Evolutionary conservation across 1,140 invertebrate species (phyloP).

Genomic region (Neuroterus valhalla): DNA sequence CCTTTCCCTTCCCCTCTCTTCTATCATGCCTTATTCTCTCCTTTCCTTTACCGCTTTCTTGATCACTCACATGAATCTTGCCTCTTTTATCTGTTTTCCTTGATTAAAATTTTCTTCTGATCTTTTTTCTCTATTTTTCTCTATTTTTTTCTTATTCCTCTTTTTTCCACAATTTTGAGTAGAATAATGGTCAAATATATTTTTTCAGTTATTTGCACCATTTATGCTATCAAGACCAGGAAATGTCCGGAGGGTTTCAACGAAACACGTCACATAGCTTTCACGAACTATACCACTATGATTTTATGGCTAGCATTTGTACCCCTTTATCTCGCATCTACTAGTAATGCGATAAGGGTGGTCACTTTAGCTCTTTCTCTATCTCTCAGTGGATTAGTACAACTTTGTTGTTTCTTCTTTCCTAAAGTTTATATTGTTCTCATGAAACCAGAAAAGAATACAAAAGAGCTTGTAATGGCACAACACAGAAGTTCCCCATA

Average conservation of each 20-base stretch:
- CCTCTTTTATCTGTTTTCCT: too few relatives aligned
- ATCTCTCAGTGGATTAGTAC: slow-evolving; percentile 75
- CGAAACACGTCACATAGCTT: slow-evolving; percentile 84
- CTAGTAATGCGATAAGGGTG: slow-evolving; percentile 76
- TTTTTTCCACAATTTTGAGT: not conserved
- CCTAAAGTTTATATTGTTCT: slow-evolving; percentile 81
- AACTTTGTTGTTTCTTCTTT: slow-evolving; percentile 77
- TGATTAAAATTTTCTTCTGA: too few relatives aligned
- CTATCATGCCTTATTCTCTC: too few relatives aligned
- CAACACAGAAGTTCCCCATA: slow-evolving; percentile 64
- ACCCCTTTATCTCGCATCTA: slow-evolving; percentile 77
- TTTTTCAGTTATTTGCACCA: slow-evolving; percentile 77
- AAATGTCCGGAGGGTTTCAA: slow-evolving; percentile 88
- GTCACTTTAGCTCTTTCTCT: slow-evolving; percentile 77
- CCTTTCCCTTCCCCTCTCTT: too few relatives aligned
- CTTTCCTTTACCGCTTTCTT: too few relatives aligned
- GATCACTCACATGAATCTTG: too few relatives aligned
- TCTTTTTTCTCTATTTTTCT: too few relatives aligned
- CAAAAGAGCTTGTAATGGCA: slow-evolving; percentile 78
- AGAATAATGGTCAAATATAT: slow-evolving; percentile 29
- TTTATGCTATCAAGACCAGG: slow-evolving; percentile 85
- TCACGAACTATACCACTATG: slow-evolving; percentile 86
- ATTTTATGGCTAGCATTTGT: slow-evolving; percentile 87
- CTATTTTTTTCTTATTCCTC: too few relatives aligned
- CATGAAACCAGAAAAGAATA: slow-evolving; percentile 82